These are phyloP conservation scores for Dendrolimus pini DNA, from an alignment of 2,888 invertebrate species.

Conservation along the genomic window DNA sequence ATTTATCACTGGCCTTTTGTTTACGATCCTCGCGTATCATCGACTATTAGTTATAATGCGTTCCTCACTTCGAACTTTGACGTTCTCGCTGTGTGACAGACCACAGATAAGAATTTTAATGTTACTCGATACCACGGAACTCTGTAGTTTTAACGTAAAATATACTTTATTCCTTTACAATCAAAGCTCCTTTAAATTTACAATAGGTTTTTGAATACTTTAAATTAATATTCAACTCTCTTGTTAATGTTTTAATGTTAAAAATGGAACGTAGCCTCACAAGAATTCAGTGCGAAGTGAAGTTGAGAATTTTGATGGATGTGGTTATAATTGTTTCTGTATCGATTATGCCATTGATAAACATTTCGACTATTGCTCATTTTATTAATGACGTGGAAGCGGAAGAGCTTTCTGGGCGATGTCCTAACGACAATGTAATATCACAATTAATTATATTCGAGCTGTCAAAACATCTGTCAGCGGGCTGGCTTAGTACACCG, in stretches of 20 bases:
- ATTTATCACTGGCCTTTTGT: conserved; percentile 74
- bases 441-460: conserved; percentile 72
- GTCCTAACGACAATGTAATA: conserved; percentile 64
- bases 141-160: conserved; percentile 29
- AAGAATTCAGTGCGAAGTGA: conserved; percentile 40
- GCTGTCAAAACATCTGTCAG: conserved; percentile 74
- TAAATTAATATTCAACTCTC: conserved; percentile 35
- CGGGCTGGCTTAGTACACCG: conserved; percentile 28
- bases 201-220: conserved; percentile 6
- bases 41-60: conserved; percentile 75
- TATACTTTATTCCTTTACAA: conserved; percentile 21
- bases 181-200: conserved; percentile 19
- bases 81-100: conserved; percentile 74
- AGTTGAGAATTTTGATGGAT: conserved; percentile 73
- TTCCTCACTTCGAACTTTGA: conserved; percentile 75
- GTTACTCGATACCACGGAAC: conserved; percentile 61
- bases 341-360: conserved; percentile 77
- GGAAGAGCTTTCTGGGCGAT: conserved; percentile 63
- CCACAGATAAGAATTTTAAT: conserved; percentile 75
- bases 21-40: conserved; percentile 75
- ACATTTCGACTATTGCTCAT: conserved; percentile 75
- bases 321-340: conserved; percentile 76
- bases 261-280: conserved; percentile 19
- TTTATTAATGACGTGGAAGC: conserved; percentile 75
- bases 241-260: conserved; percentile 20